Conservation (phyloP, 2,113 vertebrate genomes). For the Ceyx margarethae region DNA sequence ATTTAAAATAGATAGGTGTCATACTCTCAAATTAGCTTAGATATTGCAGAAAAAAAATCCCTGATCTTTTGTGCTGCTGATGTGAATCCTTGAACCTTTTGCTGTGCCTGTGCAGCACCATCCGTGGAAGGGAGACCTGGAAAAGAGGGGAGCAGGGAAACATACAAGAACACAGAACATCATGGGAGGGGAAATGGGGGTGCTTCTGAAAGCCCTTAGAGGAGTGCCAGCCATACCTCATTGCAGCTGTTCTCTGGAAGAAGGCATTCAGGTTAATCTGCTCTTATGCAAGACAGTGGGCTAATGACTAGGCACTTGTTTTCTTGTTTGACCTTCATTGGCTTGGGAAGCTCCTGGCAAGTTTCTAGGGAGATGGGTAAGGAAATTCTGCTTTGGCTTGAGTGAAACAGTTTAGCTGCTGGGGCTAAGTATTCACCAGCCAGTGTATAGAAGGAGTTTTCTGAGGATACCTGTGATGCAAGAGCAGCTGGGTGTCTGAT, state of each 20-base stretch:
- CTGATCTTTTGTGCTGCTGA: background rate
- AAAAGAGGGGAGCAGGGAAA: background rate
- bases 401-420: background rate
- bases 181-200: rapidly evolving
- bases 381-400: background rate
- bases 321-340: background rate
- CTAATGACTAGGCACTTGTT: background rate
- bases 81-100: background rate
- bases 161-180: background rate
- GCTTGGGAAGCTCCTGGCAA: background rate
- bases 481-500: background rate
- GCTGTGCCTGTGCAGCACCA: background rate
- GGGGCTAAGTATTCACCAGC: background rate
- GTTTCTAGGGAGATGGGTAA: background rate
- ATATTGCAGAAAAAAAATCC: background rate
- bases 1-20: background rate
- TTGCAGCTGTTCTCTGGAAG: rapidly evolving
- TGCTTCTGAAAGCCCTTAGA: background rate
- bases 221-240: background rate
- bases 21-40: background rate
- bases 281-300: rapidly evolving
- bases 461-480: background rate
- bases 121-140: background rate
- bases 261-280: background rate
- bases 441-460: background rate